Evolutionary conservation across 2,888 invertebrate species (phyloP).

Genomic region (Marasmarcha lunaedactyla): DNA sequence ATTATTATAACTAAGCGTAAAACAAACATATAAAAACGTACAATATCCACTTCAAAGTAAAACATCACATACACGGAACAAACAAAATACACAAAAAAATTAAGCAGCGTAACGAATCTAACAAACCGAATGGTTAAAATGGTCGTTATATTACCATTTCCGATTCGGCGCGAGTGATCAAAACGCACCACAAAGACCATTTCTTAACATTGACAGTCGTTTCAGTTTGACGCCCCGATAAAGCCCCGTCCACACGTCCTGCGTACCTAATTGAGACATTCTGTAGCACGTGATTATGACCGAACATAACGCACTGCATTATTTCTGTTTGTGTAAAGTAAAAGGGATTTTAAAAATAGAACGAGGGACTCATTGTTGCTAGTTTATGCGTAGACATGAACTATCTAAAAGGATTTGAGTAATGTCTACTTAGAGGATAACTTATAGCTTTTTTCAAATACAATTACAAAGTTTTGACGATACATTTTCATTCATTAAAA

Average conservation of each 20-base stretch:
- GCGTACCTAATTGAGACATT: constrained; percentile 66
- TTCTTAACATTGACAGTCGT: constrained; percentile 24
- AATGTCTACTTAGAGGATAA: not conserved
- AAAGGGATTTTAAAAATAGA: constrained; percentile 51
- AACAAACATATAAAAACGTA: too few relatives aligned
- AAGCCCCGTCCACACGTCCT: constrained; percentile 51
- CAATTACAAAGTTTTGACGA: too few relatives aligned
- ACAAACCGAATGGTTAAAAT: too few relatives aligned
- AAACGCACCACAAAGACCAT: not conserved
- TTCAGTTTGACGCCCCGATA: constrained; percentile 13
- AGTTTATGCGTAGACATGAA: constrained; percentile 17
- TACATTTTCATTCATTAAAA: too few relatives aligned
- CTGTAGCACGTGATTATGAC: constrained; percentile 63
- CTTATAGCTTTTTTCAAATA: too few relatives aligned
- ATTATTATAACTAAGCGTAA: too few relatives aligned
- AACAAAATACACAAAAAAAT: too few relatives aligned
- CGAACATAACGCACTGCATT: constrained; percentile 54
- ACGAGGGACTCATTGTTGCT: constrained; percentile 24
- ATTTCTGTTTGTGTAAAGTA: constrained; percentile 40
- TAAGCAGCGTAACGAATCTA: too few relatives aligned
- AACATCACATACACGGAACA: too few relatives aligned
- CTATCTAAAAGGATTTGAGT: not conserved
- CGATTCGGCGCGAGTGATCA: not conserved
- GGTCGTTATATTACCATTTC: too few relatives aligned
- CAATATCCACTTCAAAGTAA: too few relatives aligned